phyloP scores from a whole-genome alignment of 2,888 invertebrate genomes.

The Thereva nobilitata region DNA sequence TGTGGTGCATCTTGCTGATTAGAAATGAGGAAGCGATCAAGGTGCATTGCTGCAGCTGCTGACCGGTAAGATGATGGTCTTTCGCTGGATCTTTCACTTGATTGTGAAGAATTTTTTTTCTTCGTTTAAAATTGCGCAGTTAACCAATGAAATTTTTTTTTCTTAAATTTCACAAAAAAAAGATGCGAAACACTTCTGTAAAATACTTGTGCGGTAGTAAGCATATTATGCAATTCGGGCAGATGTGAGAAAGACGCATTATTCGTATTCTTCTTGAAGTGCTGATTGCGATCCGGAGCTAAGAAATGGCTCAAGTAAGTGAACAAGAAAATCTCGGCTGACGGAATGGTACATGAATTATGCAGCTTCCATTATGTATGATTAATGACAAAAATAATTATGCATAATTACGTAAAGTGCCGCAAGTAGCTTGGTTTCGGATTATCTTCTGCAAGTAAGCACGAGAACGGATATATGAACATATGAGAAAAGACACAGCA shows the following conservation, averaged over 20 bases:
- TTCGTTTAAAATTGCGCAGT: not conserved
- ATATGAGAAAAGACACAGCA: not conserved
- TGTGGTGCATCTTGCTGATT: not conserved
- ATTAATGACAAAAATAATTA: conserved; percentile 8
- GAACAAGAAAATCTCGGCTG: not conserved
- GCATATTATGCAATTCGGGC: not conserved
- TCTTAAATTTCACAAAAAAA: too few species aligned
- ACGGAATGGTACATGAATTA: not conserved
- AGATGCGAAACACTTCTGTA: too few species aligned
- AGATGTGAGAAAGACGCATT: conserved; percentile 6
- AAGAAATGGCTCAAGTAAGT: not conserved
- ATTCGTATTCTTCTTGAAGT: not conserved
- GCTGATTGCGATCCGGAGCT: conserved; percentile 13
- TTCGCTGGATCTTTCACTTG: conserved; percentile 3
- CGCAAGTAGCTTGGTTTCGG: not conserved
- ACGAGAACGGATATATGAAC: not conserved
- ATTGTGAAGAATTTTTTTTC: not conserved
- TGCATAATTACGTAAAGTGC: not conserved
- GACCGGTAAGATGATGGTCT: conserved; percentile 9
- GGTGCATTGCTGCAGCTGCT: not conserved
- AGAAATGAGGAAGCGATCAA: conserved; percentile 18
- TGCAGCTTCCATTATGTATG: conserved; percentile 10
- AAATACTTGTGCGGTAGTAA: conserved; percentile 3
- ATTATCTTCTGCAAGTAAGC: not conserved
- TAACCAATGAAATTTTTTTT: too few species aligned